Percentiles rank a stretch among this genome's conserved stretches.
Evolutionary conservation across 2,113 vertebrate species (phyloP).

Genomic region (Tinamus guttatus): DNA sequence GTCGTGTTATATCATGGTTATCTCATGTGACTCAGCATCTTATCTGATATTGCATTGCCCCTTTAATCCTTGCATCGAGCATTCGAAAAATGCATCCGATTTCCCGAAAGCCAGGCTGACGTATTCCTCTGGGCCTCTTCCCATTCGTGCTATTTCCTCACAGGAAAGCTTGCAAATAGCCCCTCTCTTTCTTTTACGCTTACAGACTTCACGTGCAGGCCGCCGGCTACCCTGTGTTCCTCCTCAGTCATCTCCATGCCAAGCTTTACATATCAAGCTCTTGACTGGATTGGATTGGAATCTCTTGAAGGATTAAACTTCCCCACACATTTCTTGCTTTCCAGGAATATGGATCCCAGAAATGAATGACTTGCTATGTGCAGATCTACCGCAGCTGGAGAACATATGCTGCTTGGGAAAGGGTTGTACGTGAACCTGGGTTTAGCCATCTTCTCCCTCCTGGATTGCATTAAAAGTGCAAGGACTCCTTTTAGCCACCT

Average conservation of each 20-base stretch:
- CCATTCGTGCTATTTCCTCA: neutral
- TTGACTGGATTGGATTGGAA: neutral
- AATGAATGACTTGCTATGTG: neutral
- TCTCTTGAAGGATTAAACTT: neutral
- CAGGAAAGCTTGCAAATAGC: neutral
- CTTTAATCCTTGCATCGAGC: neutral
- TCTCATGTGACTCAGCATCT: constrained; percentile 13
- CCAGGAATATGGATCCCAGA: neutral
- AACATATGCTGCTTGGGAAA: neutral
- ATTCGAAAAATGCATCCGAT: constrained; percentile 8
- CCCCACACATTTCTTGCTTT: neutral
- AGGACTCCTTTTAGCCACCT: neutral
- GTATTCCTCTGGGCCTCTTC: constrained; percentile 8
- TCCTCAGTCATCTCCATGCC: neutral
- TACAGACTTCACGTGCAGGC: neutral
- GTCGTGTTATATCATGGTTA: neutral
- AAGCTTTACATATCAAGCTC: neutral
- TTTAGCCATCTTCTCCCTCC: neutral
- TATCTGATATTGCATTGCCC: neutral
- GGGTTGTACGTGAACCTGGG: neutral
- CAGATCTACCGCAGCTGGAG: neutral
- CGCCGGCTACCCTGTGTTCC: neutral
- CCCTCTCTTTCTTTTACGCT: neutral
- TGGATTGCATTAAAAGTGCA: neutral
- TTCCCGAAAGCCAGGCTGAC: neutral